Conservation (phyloP, 2,113 vertebrate genomes). For the Hystrix brachyura region DNA sequence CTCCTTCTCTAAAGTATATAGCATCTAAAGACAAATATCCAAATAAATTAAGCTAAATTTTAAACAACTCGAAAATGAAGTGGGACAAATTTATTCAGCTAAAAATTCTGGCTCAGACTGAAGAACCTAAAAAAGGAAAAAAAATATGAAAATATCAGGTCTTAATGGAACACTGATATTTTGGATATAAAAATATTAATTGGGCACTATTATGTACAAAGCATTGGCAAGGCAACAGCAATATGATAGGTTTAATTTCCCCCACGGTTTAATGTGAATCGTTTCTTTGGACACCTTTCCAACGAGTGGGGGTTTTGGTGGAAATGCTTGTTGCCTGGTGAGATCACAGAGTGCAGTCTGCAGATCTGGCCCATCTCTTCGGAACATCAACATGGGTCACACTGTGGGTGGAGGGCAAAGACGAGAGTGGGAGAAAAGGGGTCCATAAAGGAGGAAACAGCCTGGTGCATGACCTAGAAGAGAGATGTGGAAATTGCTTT, state of each 20-base stretch:
- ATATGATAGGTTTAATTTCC: background rate
- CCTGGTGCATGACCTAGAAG: background rate
- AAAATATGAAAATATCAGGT: background rate
- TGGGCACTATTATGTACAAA: background rate
- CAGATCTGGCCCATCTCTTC: accelerated
- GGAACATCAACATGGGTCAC: background rate
- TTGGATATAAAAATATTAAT: slow-evolving; percentile 51
- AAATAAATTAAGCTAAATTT: slow-evolving; percentile 11
- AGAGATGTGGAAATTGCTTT: background rate
- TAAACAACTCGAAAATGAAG: slow-evolving; percentile 45
- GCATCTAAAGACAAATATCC: background rate
- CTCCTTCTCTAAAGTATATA: background rate
- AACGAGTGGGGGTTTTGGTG: background rate
- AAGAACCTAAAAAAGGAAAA: background rate
- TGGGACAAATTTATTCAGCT: slow-evolving; percentile 5
- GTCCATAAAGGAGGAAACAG: too few species aligned
- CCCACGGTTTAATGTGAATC: background rate
- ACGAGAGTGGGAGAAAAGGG: background rate
- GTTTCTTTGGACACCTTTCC: background rate
- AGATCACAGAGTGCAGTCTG: background rate
- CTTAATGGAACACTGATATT: background rate
- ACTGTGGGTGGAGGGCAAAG: background rate
- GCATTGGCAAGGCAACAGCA: background rate
- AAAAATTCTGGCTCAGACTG: slow-evolving; percentile 34
- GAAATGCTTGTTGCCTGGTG: background rate